Conservation (phyloP, 2,113 vertebrate genomes). For the Sylvilagus bachmani region DNA sequence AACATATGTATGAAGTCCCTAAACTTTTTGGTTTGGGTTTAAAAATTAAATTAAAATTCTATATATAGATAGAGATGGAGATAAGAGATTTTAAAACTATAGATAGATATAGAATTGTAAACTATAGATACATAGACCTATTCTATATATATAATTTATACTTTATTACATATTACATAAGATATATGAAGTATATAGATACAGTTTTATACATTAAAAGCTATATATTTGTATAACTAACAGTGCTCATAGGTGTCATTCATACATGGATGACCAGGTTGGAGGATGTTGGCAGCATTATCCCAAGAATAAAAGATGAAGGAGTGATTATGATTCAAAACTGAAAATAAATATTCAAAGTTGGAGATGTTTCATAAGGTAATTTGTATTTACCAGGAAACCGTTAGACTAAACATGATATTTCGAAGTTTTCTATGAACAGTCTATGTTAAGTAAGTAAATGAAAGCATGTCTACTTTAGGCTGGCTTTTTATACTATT, state of each 20-base stretch:
- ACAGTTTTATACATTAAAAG: too few relatives aligned
- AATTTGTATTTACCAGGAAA: constrained; percentile 27
- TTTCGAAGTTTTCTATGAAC: neutral
- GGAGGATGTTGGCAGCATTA: neutral
- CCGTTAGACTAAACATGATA: neutral
- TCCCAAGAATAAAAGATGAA: neutral
- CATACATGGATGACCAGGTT: neutral
- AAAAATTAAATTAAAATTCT: constrained; percentile 6
- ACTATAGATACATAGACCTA: neutral
- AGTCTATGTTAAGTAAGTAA: constrained; percentile 18
- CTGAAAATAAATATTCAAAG: neutral
- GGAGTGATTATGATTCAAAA: neutral
- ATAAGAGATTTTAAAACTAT: neutral
- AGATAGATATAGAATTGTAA: neutral
- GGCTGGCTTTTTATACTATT: neutral
- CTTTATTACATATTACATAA: neutral
- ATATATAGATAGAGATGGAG: neutral
- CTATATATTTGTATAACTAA: neutral
- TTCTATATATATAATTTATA: neutral
- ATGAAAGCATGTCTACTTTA: neutral
- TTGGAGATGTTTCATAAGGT: neutral
- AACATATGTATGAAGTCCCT: neutral
- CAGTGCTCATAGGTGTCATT: neutral
- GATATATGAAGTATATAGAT: neutral
- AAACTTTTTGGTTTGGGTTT: constrained; percentile 12